Evolutionary conservation across 2,888 invertebrate genomes (phyloP).

Genomic region (Trilocha varians): DNA sequence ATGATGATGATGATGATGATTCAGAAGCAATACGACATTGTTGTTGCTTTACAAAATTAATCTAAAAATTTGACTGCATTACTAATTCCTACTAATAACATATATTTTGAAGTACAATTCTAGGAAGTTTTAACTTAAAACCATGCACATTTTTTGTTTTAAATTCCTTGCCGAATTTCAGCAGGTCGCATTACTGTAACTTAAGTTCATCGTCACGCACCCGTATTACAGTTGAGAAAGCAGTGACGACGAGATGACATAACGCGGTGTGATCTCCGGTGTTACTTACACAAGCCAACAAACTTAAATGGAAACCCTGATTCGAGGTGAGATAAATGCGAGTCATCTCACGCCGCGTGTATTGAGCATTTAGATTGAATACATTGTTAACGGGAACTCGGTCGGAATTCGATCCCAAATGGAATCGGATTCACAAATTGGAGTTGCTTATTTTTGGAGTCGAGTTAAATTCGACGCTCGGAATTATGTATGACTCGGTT

Average conservation of each 20-base stretch:
- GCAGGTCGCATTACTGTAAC: background rate
- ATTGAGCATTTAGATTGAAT: constrained; percentile 22
- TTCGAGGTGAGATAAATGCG: constrained; percentile 33
- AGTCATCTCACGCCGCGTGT: constrained; percentile 19
- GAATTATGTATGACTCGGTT: background rate
- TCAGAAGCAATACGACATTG: no score
- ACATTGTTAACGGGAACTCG: constrained; percentile 14
- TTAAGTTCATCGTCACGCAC: constrained; percentile 5
- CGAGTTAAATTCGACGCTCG: background rate
- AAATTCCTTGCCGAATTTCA: background rate
- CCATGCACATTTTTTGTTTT: background rate
- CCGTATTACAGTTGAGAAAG: constrained; percentile 19
- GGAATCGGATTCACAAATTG: background rate
- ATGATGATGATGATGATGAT: no score
- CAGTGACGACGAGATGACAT: constrained; percentile 21
- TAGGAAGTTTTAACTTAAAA: no score
- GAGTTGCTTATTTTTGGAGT: constrained; percentile 6
- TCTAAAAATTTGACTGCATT: no score
- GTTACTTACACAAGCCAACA: constrained; percentile 35
- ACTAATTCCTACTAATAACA: no score
- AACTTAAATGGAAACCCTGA: constrained; percentile 47
- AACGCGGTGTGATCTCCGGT: constrained; percentile 32
- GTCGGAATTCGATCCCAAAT: constrained; percentile 8
- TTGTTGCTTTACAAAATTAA: no score
- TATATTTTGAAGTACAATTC: no score